Base-by-base conservation (phyloP, 2,888 invertebrate species). In the Torymus aiolomorphi region DNA sequence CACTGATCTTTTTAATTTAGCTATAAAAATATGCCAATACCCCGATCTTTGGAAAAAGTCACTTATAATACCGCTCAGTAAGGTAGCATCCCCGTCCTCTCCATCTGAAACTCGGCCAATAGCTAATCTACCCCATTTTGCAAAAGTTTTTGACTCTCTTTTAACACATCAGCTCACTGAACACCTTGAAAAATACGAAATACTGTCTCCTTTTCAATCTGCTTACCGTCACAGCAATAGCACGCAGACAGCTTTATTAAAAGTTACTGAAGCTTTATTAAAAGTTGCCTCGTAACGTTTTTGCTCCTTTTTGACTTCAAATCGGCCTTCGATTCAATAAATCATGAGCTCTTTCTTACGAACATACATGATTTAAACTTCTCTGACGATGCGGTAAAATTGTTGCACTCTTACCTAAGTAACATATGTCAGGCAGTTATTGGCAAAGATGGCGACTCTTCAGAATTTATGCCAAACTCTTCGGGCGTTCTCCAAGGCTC, bases 71-170 rank as follows among this genome's bases (percentile, higher is more conserved):
- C 24, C 66, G 2, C 20, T 20, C 1, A 54, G 20, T 10, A 66
- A 66, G 12, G 1, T 52, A 0, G 5, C 14, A 12, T 18, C 11
- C 13, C 66, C 52, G 3, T 18, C 18, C 13, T 13, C 52, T 14
- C 24, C 42, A 31, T 56, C 57, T 14, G 70, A 70, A 0, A 70
- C 67, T 10, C 3, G 67, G 2, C 70, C 70, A 12, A 18, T 70
- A 14, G 57, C 70, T 1, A 70, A 70, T 16, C 8, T 42, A 8
- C 20, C 42, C 0, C 70, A 70, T 57, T 59, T 70, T 57, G 70
- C 70, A 4, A 70, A 70, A 70, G 57, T 57, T 14, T 70, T 56
- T n/a, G 70, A 70, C 4, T 14, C n/a, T 24, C 4, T 70, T 2
- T 10, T 70, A n/a, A 18, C 42, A 8, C n/a, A 57, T 4, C 70